Evolutionary conservation across 1,140 invertebrate genomes (phyloP).

Genomic region (Acromyrmex charruanus): DNA sequence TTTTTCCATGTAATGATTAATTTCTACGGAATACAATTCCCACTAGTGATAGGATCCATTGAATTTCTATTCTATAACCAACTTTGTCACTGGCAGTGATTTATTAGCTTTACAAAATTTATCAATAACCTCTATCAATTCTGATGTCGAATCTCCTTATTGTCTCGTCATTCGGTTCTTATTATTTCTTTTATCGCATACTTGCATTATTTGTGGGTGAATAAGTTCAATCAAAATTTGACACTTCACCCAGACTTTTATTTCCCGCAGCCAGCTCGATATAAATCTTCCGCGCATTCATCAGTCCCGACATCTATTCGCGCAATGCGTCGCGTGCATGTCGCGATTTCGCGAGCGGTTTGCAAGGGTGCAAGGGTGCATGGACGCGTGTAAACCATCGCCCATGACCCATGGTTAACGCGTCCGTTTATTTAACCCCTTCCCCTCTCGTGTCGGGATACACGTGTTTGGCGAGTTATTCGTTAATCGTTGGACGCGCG

Average conservation of each 20-base stretch:
- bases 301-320: constrained; percentile 54
- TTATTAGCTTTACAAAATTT: constrained; percentile 17
- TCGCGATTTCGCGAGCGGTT: constrained; percentile 51
- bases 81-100: constrained; percentile 64
- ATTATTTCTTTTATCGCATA: background rate
- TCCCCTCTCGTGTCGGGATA: background rate
- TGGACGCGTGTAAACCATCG: constrained; percentile 34
- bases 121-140: background rate
- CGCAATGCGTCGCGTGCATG: constrained; percentile 63
- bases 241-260: constrained; percentile 66
- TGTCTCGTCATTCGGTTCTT: background rate
- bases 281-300: constrained; percentile 66
- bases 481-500: background rate
- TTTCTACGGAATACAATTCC: background rate
- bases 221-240: constrained; percentile 63
- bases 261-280: constrained; percentile 30
- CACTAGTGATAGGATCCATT: too few species aligned
- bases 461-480: constrained; percentile 46
- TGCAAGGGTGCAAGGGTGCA: constrained; percentile 25
- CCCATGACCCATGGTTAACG: constrained; percentile 44
- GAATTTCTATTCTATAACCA: constrained; percentile 35
- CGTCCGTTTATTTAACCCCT: constrained; percentile 29
- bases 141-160: background rate
- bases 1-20: too few species aligned
- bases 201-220: constrained; percentile 39